These are phyloP conservation scores for Papilio elwesi DNA, from an alignment of 2,888 invertebrate species.

Conservation along the genomic window DNA sequence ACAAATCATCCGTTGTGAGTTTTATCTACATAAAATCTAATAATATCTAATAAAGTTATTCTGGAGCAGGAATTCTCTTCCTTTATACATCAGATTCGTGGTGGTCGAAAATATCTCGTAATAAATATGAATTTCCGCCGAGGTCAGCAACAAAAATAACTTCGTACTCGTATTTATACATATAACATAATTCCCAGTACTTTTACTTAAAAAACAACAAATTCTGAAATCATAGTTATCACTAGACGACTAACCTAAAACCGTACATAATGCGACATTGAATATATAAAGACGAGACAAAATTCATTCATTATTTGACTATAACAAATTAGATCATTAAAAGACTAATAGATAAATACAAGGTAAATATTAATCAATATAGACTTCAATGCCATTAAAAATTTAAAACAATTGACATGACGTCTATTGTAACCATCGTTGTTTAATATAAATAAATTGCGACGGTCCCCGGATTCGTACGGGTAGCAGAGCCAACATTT, in stretches of 20 bases:
- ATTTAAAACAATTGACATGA: neutral
- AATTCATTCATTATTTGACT: neutral
- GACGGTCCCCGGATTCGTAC: neutral
- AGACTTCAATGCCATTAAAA: neutral
- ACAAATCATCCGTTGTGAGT: neutral
- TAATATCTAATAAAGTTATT: neutral
- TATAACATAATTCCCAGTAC: constrained; percentile 13
- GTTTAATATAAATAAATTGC: neutral
- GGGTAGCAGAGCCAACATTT: neutral
- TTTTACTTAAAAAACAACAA: constrained; percentile 4
- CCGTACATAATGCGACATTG: neutral
- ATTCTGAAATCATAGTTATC: neutral
- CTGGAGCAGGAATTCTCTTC: neutral
- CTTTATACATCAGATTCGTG: no score
- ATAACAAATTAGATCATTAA: neutral
- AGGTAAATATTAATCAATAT: neutral
- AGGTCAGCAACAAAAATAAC: neutral
- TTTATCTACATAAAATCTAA: constrained; percentile 6
- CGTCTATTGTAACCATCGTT: neutral
- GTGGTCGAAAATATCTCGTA: neutral
- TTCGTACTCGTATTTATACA: neutral
- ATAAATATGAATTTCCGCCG: neutral
- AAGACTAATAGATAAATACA: neutral
- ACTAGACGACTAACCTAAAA: neutral
- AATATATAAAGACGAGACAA: neutral